Evolutionary conservation across 2,113 vertebrate species (phyloP).

Genomic region (Enhydra lutris): DNA sequence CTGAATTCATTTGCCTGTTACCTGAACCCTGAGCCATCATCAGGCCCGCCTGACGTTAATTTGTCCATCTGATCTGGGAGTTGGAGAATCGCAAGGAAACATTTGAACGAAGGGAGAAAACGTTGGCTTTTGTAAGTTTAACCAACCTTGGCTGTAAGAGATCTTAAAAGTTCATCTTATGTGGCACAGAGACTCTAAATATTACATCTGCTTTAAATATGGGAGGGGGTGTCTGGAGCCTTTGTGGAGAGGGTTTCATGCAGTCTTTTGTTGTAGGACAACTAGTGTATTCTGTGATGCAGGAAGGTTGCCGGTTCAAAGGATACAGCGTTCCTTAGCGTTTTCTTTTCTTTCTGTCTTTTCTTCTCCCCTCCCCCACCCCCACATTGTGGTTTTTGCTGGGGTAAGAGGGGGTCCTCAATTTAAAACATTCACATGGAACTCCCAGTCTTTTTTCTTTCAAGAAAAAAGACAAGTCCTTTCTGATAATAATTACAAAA

Average conservation of each 20-base stretch:
- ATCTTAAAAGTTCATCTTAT: constrained; percentile 55
- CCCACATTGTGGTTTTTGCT: constrained; percentile 67
- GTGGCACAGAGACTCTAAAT: not conserved
- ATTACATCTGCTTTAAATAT: constrained; percentile 75
- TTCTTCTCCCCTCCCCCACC: not conserved
- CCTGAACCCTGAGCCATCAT: not conserved
- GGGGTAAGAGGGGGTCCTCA: constrained; percentile 32
- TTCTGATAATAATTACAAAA: constrained; percentile 76
- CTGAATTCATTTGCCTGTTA: not conserved
- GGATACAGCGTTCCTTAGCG: constrained; percentile 64
- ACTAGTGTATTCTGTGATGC: constrained; percentile 65
- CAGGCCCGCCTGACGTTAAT: accelerated
- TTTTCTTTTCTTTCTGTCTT: constrained; percentile 56
- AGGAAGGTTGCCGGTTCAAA: constrained; percentile 76
- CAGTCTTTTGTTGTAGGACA: constrained; percentile 69
- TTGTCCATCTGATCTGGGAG: not conserved
- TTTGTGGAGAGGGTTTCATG: constrained; percentile 61
- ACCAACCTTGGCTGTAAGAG: constrained; percentile 43
- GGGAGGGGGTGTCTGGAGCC: constrained; percentile 66
- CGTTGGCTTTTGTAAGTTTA: constrained; percentile 68
- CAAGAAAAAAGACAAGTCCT: constrained; percentile 68
- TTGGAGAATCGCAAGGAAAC: not conserved
- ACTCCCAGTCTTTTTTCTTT: constrained; percentile 45
- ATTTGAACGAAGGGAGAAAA: not conserved
- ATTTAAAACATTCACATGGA: constrained; percentile 66